phyloP scores from a whole-genome alignment of 2,797 vertebrate species.

The Peromyscus melanophrys region DNA sequence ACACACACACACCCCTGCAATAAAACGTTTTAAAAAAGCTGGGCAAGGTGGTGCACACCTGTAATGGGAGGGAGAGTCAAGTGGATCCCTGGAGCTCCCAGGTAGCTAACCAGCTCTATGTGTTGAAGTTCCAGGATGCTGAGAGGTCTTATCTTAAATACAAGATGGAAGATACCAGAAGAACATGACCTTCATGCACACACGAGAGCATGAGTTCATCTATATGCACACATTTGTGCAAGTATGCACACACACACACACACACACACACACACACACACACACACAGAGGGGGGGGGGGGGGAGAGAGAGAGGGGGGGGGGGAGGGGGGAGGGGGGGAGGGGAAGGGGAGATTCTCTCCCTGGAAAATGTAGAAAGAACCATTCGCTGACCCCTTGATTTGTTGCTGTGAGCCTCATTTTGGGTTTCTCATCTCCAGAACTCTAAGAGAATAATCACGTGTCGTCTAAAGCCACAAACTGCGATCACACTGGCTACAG shows the following conservation, averaged over 20 bases:
- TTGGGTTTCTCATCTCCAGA: neutral
- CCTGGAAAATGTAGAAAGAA: neutral
- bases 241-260: neutral
- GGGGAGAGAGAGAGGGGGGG: fast-evolving
- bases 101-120: neutral
- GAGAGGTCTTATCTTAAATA: neutral
- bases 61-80: neutral
- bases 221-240: neutral
- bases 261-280: no score
- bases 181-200: neutral
- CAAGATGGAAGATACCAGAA: neutral
- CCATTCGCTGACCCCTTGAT: neutral
- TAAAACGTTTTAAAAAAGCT: neutral
- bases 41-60: neutral
- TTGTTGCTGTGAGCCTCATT: neutral
- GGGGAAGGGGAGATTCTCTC: neutral
- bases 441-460: neutral
- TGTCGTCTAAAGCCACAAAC: neutral
- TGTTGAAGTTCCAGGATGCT: neutral
- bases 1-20: neutral
- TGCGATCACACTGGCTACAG: neutral
- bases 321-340: fast-evolving
- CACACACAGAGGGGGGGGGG: no score
- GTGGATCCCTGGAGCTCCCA: neutral
- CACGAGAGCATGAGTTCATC: neutral